Percentiles rank a stretch among this genome's conserved stretches.
phyloP scores from a whole-genome alignment of 2,113 vertebrate species.

The Gasterosteus aculeatus region DNA sequence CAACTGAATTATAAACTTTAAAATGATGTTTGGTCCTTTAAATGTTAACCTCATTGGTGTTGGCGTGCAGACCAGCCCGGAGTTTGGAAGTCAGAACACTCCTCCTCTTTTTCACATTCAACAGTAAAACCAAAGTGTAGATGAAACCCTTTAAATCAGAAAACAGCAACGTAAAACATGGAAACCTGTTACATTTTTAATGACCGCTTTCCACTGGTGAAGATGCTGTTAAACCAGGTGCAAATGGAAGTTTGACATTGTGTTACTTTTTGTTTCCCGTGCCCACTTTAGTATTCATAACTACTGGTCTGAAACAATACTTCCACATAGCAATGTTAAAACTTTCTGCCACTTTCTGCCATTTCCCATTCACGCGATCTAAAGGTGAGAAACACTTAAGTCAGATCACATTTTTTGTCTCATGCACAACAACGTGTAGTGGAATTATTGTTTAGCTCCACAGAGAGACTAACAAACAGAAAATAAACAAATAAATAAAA shows the following conservation, averaged over 20 bases:
- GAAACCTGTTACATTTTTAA: background rate
- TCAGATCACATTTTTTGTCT: background rate
- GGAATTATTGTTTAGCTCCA: background rate
- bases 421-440: background rate
- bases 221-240: conserved; percentile 2
- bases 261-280: background rate
- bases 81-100: background rate
- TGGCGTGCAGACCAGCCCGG: background rate
- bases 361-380: background rate
- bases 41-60: background rate
- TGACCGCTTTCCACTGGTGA: background rate
- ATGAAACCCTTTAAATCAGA: background rate
- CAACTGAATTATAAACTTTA: background rate
- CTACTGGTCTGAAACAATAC: background rate
- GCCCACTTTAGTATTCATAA: background rate
- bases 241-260: background rate
- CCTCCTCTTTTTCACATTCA: background rate
- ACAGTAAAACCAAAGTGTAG: background rate
- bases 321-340: background rate
- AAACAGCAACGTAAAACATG: background rate
- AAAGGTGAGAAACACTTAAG: background rate
- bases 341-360: background rate
- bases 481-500: background rate
- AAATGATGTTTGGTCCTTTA: background rate
- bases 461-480: background rate